These are phyloP conservation scores for Acronicta aceris DNA, from an alignment of 2,888 invertebrate species.

Conservation along the genomic window DNA sequence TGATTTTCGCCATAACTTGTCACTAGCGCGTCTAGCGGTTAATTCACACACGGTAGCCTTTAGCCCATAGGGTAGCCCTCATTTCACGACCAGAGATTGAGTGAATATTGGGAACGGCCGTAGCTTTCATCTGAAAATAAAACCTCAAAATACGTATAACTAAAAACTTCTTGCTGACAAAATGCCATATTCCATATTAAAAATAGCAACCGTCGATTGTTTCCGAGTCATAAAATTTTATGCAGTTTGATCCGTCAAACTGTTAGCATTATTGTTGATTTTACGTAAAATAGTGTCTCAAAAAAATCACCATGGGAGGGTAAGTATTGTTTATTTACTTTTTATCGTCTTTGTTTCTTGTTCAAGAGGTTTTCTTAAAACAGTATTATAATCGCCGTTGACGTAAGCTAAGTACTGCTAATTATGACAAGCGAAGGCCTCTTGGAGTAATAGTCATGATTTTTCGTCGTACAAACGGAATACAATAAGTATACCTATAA, in stretches of 20 bases:
- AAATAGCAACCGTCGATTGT: background rate
- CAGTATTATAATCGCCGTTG: no score
- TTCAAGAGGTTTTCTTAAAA: background rate
- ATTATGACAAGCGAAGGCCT: no score
- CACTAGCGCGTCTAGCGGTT: no score
- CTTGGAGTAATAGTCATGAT: no score
- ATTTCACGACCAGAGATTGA: no score
- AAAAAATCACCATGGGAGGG: background rate
- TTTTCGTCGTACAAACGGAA: no score
- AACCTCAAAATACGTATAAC: background rate
- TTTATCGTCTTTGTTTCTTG: background rate
- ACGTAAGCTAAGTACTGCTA: no score
- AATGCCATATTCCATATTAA: background rate
- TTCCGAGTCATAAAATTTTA: background rate
- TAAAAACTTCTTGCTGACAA: background rate
- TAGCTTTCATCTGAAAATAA: background rate
- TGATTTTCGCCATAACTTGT: no score
- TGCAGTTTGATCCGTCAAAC: background rate
- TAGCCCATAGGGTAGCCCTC: no score
- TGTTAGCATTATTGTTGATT: background rate
- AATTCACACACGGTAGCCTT: no score
- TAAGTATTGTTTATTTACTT: background rate
- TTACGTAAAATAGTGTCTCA: background rate
- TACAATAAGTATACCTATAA: no score
- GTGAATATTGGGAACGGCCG: no score